A percentile compares a stretch with the other conserved stretches of the same genome.
Conservation (phyloP, 2,888 invertebrate species). For the Cephus sareptanus region DNA sequence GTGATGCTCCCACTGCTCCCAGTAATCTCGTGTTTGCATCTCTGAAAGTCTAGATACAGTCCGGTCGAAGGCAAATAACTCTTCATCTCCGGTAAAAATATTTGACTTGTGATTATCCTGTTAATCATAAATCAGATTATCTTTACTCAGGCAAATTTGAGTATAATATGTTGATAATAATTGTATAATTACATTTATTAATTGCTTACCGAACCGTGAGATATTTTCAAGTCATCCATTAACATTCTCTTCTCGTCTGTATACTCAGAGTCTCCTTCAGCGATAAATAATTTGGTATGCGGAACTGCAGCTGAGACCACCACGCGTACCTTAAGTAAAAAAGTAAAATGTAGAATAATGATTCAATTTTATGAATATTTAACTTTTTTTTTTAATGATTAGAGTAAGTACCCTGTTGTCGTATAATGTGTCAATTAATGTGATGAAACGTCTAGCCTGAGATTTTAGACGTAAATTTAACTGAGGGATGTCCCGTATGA, state of each 20-base stretch:
- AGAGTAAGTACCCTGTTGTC: slow-evolving; percentile 83
- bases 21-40: slow-evolving; percentile 96
- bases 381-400: neutral
- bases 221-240: slow-evolving; percentile 95
- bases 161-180: neutral
- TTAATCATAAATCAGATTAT: slow-evolving; percentile 15
- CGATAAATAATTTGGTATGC: slow-evolving; percentile 79
- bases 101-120: slow-evolving; percentile 84
- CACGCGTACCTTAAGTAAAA: slow-evolving; percentile 72
- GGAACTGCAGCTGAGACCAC: slow-evolving; percentile 87
- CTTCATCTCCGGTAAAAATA: slow-evolving; percentile 97
- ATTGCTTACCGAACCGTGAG: slow-evolving; percentile 75
- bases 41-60: slow-evolving; percentile 93
- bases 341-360: slow-evolving; percentile 11
- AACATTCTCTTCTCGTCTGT: slow-evolving; percentile 85
- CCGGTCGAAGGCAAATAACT: slow-evolving; percentile 95
- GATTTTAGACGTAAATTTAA: slow-evolving; percentile 83
- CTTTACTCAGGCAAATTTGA: neutral
- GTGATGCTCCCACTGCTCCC: slow-evolving; percentile 80
- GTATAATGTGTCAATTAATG: slow-evolving; percentile 95
- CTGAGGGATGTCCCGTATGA: slow-evolving; percentile 90
- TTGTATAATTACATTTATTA: neutral
- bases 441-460: slow-evolving; percentile 95
- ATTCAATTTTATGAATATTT: slow-evolving; percentile 2
- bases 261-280: slow-evolving; percentile 68